Evolutionary conservation across 2,797 vertebrate species (phyloP), one percentile per base, ranked within the genome.

Genomic region (Monodelphis domestica): DNA sequence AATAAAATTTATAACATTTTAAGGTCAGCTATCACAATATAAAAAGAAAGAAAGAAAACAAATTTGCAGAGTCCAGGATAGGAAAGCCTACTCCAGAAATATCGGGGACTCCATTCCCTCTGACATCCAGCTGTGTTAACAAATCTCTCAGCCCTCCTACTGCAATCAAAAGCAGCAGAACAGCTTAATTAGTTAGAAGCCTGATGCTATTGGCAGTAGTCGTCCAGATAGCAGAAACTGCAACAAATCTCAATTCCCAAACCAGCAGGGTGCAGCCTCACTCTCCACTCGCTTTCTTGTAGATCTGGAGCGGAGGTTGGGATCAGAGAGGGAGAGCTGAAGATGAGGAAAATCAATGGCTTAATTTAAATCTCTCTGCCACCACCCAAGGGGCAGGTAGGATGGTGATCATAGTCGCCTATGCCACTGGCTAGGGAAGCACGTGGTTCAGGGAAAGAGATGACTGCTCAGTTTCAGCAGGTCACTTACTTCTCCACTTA

Each of bases 201-300:
- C 84, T 84, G 70, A 24, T 84, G 38, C 84, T 84, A 84, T 45
- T 84, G 70, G 38, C 70, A 84, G 21, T 84, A 84, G 70, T 38
- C 26, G 38, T 84, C 38, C 70, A 38, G 50, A 24, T 84, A 84
- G 70, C 21, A 84, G 38, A 45, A 84, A 84, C 38, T 26, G 70
- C 70, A 84, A 50, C 70, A 84, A 84, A 84, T 84, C 70, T 84
- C 70, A 84, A 26, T 84, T 84, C 70, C 70, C 70, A 84, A 84
- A 26, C 70, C 70, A 84, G 38, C 70, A 50, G 70, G 70, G 38
- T 50, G 70, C 38, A 84, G 21, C 38, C 70, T 84, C 70, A 45
- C 70, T 84, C 70, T 84, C 38, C 26, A 70, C 38, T 84, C 50
- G 38, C 70, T 84, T 84, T 26, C 70, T 45, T 45, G 70, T 50